Conservation (phyloP, 2,797 vertebrate genomes). For the Echeneis naucrates region DNA sequence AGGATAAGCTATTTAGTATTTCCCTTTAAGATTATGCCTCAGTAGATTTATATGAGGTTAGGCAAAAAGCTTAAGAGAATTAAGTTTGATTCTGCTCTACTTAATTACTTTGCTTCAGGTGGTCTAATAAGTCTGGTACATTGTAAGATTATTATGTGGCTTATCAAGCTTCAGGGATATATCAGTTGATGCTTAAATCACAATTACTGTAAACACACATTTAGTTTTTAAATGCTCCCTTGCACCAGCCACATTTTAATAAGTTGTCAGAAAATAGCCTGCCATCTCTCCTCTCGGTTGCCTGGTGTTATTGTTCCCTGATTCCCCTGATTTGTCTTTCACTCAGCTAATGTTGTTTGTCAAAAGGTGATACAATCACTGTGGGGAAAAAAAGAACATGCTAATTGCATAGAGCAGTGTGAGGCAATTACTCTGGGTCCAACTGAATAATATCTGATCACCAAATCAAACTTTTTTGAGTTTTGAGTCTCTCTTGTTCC, state of each 20-base stretch:
- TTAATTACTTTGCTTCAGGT: constrained; percentile 70
- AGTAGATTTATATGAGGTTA: constrained; percentile 48
- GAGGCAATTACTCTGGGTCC: constrained; percentile 42
- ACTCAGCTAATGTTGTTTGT: constrained; percentile 13
- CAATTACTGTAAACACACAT: constrained; percentile 68
- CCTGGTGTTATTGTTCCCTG: constrained; percentile 15
- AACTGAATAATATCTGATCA: constrained; percentile 60
- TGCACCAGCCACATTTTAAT: constrained; percentile 46
- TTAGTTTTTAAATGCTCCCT: constrained; percentile 50
- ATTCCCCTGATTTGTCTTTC: constrained; percentile 11
- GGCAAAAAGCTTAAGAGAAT: constrained; percentile 61
- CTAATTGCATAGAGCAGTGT: constrained; percentile 29
- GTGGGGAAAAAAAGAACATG: neutral
- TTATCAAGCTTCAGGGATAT: constrained; percentile 59
- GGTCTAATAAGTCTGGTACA: constrained; percentile 63
- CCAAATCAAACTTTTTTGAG: constrained; percentile 51
- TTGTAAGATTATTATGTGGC: constrained; percentile 56
- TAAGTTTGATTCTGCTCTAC: constrained; percentile 63
- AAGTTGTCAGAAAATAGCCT: constrained; percentile 35
- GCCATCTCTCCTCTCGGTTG: constrained; percentile 13
- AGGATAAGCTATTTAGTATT: constrained; percentile 26
- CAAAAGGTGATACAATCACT: constrained; percentile 19
- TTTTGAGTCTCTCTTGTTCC: constrained; percentile 34
- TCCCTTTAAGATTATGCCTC: constrained; percentile 33
- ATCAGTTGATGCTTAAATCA: constrained; percentile 61